Evolutionary conservation across 2,797 vertebrate genomes (phyloP).

Genomic region (Bovichtus diacanthus): DNA sequence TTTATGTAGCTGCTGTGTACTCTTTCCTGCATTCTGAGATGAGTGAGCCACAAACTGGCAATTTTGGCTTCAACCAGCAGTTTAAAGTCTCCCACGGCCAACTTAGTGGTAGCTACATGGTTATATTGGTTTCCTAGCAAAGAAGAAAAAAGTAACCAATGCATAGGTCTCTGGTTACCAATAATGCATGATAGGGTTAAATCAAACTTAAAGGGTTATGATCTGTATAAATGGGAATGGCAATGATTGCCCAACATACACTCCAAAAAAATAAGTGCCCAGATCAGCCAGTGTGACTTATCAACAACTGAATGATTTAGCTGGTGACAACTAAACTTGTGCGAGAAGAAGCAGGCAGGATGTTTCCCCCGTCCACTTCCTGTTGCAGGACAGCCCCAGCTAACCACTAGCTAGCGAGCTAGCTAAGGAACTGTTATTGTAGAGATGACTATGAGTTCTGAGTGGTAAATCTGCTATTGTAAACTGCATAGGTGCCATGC

Average conservation of each 20-base stretch:
- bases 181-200: background rate
- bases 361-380: background rate
- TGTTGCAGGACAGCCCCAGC: background rate
- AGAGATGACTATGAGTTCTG: background rate
- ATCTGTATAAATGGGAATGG: background rate
- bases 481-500: background rate
- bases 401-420: too few relatives aligned
- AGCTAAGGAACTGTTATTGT: background rate
- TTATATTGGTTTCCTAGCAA: too few relatives aligned
- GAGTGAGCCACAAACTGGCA: background rate
- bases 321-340: background rate
- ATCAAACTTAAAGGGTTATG: background rate
- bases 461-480: background rate
- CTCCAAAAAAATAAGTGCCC: background rate
- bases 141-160: background rate
- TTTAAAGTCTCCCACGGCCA: conserved; percentile 1
- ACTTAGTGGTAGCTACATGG: background rate
- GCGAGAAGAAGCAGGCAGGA: conserved; percentile 5
- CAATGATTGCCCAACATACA: background rate
- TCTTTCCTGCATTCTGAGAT: background rate
- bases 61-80: conserved; percentile 6
- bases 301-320: background rate
- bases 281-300: background rate
- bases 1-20: background rate
- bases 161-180: background rate